These are phyloP conservation scores for Cordylochernes scorpioides DNA, from an alignment of 2,888 invertebrate species.

Conservation along the genomic window DNA sequence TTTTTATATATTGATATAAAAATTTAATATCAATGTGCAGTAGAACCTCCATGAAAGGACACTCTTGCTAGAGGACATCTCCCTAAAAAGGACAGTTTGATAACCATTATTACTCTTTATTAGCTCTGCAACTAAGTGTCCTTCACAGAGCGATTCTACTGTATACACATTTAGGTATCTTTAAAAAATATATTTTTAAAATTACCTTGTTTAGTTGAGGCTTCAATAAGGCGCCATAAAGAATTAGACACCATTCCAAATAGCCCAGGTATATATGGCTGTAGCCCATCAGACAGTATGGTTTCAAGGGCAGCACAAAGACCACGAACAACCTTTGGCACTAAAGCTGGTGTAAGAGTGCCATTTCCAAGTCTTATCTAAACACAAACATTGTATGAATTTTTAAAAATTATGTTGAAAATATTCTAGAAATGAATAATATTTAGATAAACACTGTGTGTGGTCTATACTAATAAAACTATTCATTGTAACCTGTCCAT, in stretches of 20 bases:
- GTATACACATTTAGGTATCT: no score
- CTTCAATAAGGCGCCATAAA: conserved; percentile 68
- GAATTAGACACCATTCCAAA: conserved; percentile 62
- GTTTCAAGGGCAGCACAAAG: conserved; percentile 60
- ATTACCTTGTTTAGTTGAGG: conserved; percentile 47
- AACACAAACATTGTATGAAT: no score
- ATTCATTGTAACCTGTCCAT: not conserved
- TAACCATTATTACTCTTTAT: no score
- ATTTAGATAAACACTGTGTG: not conserved
- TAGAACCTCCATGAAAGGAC: not conserved
- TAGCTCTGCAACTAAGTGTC: no score
- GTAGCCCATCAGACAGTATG: conserved; percentile 55
- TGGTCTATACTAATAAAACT: not conserved
- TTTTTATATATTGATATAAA: no score
- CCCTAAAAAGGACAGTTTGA: not conserved
- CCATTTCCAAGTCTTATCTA: no score
- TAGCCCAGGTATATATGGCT: conserved; percentile 47
- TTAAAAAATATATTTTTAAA: not conserved
- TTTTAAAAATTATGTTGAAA: no score
- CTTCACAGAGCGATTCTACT: no score
- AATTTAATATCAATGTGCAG: no score
- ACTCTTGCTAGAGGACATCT: no score
- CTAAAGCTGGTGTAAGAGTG: no score
- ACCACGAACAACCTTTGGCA: conserved; percentile 39
- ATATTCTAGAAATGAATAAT: no score